Conservation (phyloP, 2,797 vertebrate species). For the Eupleurogrammus muticus region DNA sequence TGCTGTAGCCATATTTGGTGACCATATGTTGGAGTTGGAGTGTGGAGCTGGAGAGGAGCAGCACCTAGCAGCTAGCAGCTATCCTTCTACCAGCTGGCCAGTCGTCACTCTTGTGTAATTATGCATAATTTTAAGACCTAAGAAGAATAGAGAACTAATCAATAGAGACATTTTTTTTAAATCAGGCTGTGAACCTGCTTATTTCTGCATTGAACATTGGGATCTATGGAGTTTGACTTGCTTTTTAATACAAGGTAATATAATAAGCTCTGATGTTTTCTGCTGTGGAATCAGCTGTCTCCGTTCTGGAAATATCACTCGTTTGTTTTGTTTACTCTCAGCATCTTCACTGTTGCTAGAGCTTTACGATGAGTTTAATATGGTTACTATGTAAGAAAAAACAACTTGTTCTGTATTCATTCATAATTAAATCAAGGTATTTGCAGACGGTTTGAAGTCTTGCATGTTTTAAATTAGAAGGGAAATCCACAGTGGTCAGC, state of each 20-base stretch:
- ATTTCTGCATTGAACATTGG: no score
- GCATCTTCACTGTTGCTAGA: background rate
- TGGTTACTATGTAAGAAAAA: background rate
- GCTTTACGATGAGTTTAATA: background rate
- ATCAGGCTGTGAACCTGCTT: no score
- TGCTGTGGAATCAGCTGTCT: slow-evolving; percentile 1
- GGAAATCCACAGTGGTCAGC: background rate
- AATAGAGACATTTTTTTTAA: no score
- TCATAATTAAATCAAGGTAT: background rate
- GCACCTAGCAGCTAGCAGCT: no score
- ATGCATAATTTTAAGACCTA: no score
- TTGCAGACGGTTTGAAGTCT: background rate
- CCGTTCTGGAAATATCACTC: background rate
- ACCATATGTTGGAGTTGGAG: no score
- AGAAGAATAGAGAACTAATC: no score
- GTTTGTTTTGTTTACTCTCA: background rate
- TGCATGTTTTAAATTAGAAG: slow-evolving; percentile 5
- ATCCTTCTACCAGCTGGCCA: no score
- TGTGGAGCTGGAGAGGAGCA: no score
- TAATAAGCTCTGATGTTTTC: background rate
- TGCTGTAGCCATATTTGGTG: no score
- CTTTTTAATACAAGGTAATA: background rate
- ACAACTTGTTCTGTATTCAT: background rate
- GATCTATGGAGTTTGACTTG: no score
- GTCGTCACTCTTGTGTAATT: no score